Conservation (phyloP, 2,888 invertebrate genomes). For the Callimorpha dominula region DNA sequence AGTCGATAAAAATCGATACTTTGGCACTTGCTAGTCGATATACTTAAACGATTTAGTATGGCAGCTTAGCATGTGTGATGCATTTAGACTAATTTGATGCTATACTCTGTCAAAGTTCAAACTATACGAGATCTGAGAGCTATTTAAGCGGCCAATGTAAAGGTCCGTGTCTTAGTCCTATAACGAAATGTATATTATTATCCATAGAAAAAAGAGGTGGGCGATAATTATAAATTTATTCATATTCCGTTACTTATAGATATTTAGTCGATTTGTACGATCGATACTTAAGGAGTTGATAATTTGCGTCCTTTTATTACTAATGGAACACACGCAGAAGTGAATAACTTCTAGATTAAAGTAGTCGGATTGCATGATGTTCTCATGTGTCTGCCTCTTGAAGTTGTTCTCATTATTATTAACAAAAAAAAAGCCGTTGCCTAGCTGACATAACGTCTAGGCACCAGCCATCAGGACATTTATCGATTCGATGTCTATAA, state of each 20-base stretch:
- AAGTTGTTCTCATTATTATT: too few relatives aligned
- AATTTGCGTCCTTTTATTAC: neutral
- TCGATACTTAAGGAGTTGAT: constrained; percentile 8
- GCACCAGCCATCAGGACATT: too few relatives aligned
- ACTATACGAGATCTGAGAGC: constrained; percentile 45
- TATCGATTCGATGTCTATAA: constrained; percentile 16
- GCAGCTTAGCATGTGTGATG: constrained; percentile 24
- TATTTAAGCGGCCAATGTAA: constrained; percentile 22
- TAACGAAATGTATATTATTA: constrained; percentile 47
- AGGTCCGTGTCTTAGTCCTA: constrained; percentile 16
- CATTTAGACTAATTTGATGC: constrained; percentile 33
- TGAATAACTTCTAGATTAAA: neutral
- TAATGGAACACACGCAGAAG: neutral
- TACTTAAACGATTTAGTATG: constrained; percentile 15
- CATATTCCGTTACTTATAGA: constrained; percentile 22
- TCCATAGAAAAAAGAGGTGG: constrained; percentile 34
- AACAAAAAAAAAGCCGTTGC: too few relatives aligned
- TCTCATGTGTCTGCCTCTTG: too few relatives aligned
- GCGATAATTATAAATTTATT: constrained; percentile 35
- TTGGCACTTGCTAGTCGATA: constrained; percentile 12
- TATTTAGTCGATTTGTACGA: constrained; percentile 25
- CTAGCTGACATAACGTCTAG: too few relatives aligned
- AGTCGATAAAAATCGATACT: constrained; percentile 15
- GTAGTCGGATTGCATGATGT: too few relatives aligned
- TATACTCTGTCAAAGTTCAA: constrained; percentile 46